These are phyloP conservation scores for Motacilla tschutschensis DNA, from an alignment of 2,113 vertebrate genomes.

Conservation along the genomic window DNA sequence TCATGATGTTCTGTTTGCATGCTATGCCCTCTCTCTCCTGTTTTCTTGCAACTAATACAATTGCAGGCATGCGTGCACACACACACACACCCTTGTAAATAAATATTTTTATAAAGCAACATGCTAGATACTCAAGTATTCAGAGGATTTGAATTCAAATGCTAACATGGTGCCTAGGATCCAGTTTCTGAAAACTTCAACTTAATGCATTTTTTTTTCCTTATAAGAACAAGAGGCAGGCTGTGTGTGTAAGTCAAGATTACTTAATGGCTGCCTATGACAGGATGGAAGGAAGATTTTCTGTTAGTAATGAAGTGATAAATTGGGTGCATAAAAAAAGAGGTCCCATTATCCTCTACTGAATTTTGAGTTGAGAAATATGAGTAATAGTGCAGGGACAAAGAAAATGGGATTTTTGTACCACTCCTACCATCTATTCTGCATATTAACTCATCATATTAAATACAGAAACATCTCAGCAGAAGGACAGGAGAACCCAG, in stretches of 20 bases:
- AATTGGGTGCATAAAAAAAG: background rate
- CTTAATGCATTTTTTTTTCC: background rate
- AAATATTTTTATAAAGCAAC: background rate
- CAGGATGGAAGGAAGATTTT: background rate
- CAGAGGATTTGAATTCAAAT: background rate
- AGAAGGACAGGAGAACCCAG: background rate
- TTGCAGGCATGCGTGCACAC: background rate
- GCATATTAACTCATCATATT: background rate
- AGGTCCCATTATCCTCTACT: background rate
- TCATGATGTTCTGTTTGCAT: background rate
- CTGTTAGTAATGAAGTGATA: background rate
- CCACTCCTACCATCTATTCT: background rate
- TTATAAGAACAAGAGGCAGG: background rate
- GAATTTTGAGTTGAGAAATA: background rate
- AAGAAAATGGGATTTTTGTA: background rate
- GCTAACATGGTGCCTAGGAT: background rate
- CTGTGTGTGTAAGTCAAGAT: background rate
- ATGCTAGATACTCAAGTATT: background rate
- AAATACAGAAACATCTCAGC: background rate
- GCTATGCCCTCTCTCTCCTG: background rate
- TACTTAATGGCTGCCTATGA: background rate
- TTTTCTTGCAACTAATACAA: background rate
- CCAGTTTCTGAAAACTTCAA: background rate
- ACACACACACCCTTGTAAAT: background rate
- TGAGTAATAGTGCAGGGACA: background rate